Percentiles rank a stretch among this genome's conserved stretches.
phyloP scores from a whole-genome alignment of 2,888 invertebrate genomes.

The Agrilus mali region DNA sequence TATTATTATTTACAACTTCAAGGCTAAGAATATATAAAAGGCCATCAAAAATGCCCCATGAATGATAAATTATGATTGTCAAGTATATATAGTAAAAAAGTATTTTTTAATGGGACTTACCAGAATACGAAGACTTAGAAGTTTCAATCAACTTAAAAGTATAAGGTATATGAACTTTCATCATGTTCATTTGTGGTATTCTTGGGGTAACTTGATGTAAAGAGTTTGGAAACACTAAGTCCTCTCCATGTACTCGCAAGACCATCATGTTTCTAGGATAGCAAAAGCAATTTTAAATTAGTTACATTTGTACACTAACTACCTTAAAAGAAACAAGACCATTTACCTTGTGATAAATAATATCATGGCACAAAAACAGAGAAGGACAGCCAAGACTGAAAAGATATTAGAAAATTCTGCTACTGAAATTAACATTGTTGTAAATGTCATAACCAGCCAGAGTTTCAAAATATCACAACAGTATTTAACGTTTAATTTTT shows the following conservation, averaged over 20 bases:
- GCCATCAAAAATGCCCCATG: too few relatives aligned
- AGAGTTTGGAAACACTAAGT: slow-evolving; percentile 40
- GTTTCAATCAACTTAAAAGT: slow-evolving; percentile 65
- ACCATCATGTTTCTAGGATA: slow-evolving; percentile 61
- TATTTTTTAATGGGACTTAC: slow-evolving; percentile 34
- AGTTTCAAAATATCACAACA: too few relatives aligned
- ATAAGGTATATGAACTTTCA: slow-evolving; percentile 72
- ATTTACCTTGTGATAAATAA: slow-evolving; percentile 61
- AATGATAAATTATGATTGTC: too few relatives aligned
- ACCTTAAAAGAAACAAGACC: not conserved
- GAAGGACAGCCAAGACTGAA: slow-evolving; percentile 57
- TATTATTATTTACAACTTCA: too few relatives aligned
- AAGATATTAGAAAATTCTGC: slow-evolving; percentile 65
- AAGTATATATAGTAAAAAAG: not conserved
- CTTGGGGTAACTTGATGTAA: slow-evolving; percentile 38
- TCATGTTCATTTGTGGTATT: slow-evolving; percentile 70
- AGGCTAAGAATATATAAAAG: too few relatives aligned
- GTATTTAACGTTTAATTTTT: too few relatives aligned
- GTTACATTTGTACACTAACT: not conserved
- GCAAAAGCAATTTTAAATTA: slow-evolving; percentile 10
- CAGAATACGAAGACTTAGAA: slow-evolving; percentile 55
- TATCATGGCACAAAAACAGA: slow-evolving; percentile 63
- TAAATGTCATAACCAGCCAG: slow-evolving; percentile 31
- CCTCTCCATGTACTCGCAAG: slow-evolving; percentile 59
- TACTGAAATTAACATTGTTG: slow-evolving; percentile 51